These are phyloP conservation scores for Neotragus pygmaeus DNA, from an alignment of 2,113 vertebrate genomes.

Conservation along the genomic window DNA sequence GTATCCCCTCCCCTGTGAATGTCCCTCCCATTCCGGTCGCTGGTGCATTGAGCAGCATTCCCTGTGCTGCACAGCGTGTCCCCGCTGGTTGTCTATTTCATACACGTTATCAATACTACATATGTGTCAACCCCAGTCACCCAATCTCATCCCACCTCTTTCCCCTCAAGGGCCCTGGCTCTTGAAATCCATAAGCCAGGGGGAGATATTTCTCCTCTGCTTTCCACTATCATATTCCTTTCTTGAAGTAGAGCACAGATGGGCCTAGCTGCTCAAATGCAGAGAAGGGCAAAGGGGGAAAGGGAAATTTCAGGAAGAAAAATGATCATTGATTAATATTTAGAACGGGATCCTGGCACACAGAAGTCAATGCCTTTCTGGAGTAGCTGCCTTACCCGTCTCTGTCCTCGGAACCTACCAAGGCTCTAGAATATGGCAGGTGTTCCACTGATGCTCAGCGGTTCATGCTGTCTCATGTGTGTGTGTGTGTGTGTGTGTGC, in stretches of 20 bases:
- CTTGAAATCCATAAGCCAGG: neutral
- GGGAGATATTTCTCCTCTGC: neutral
- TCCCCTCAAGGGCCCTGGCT: neutral
- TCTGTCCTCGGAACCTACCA: rapidly evolving
- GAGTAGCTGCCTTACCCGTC: neutral
- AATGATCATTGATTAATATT: neutral
- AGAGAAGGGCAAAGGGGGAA: neutral
- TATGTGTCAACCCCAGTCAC: neutral
- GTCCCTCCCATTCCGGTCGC: neutral
- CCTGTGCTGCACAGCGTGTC: neutral
- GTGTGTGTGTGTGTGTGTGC: neutral
- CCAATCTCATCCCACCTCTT: neutral
- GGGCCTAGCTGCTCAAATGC: neutral
- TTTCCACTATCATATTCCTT: rapidly evolving
- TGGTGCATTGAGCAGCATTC: neutral
- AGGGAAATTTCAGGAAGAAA: neutral
- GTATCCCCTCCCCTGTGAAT: neutral
- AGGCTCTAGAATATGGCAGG: neutral
- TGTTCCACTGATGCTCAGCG: rapidly evolving
- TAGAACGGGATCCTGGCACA: neutral
- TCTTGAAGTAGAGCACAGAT: neutral
- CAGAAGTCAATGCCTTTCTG: rapidly evolving
- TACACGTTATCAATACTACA: neutral
- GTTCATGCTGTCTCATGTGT: neutral
- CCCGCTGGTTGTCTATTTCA: neutral